Percentiles rank a stretch among this genome's conserved stretches.
These are phyloP conservation scores for Siniperca scherzeri DNA, from an alignment of 2,797 vertebrate species.

Conservation along the genomic window DNA sequence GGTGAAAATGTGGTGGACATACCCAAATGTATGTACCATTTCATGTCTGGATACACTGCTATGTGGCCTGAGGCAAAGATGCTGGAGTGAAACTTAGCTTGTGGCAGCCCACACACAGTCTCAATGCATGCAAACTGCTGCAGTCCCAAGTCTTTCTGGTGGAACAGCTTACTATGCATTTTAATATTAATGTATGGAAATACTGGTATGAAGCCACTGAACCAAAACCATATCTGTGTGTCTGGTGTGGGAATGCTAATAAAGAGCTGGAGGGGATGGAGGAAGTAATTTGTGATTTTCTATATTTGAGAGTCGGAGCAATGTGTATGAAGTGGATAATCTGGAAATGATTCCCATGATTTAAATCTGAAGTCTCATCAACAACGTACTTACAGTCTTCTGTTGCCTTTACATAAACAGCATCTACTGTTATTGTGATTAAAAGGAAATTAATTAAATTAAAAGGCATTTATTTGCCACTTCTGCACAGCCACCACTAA, in stretches of 20 bases:
- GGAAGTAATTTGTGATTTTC: constrained; percentile 25
- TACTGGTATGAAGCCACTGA: constrained; percentile 53
- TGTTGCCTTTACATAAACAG: constrained; percentile 25
- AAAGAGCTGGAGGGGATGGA: constrained; percentile 25
- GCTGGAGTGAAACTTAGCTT: constrained; percentile 47
- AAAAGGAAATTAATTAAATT: constrained; percentile 69
- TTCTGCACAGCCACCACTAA: constrained; percentile 54
- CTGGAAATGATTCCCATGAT: constrained; percentile 17
- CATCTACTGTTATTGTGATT: constrained; percentile 49
- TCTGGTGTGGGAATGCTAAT: constrained; percentile 49
- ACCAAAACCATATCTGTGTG: constrained; percentile 51
- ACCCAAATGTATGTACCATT: constrained; percentile 23
- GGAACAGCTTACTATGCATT: constrained; percentile 62
- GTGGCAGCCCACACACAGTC: constrained; percentile 35
- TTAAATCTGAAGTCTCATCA: constrained; percentile 21
- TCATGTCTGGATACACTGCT: constrained; percentile 41
- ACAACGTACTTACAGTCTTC: constrained; percentile 5
- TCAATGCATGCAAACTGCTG: constrained; percentile 37
- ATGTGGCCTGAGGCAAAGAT: constrained; percentile 57
- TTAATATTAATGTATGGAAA: constrained; percentile 70
- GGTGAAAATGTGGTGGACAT: constrained; percentile 17
- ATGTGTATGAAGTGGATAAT: constrained; percentile 18
- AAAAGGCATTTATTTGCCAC: constrained; percentile 55
- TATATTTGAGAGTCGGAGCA: constrained; percentile 12
- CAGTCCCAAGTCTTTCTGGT: constrained; percentile 40